These are phyloP conservation scores for Tursiops truncatus DNA, from an alignment of 2,113 vertebrate genomes.

Conservation along the genomic window DNA sequence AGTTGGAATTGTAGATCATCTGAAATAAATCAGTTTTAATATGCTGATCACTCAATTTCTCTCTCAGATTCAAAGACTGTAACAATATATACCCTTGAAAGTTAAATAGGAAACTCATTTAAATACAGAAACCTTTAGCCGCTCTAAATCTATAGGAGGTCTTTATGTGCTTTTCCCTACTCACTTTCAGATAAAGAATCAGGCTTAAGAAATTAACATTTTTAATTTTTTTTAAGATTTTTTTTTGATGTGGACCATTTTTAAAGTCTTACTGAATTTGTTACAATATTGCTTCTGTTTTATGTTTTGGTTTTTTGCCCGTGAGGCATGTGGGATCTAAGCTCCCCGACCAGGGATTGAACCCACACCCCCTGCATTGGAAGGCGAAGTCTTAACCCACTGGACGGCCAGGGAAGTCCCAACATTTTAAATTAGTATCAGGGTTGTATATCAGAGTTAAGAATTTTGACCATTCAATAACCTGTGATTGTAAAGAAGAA, in stretches of 20 bases:
- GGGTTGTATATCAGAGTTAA: neutral
- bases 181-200: neutral
- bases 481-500: neutral
- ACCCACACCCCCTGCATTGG: too few relatives aligned
- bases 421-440: neutral
- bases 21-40: constrained; percentile 23
- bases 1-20: neutral
- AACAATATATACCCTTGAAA: neutral
- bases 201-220: neutral
- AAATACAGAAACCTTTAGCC: neutral
- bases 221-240: neutral
- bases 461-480: constrained; percentile 13
- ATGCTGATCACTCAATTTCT: neutral
- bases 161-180: neutral
- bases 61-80: constrained; percentile 6
- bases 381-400: too few relatives aligned
- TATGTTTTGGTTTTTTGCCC: too few relatives aligned
- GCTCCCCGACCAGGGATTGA: too few relatives aligned
- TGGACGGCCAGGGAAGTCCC: too few relatives aligned
- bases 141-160: neutral
- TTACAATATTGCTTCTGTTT: too few relatives aligned
- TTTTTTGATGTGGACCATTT: too few relatives aligned
- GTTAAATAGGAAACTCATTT: neutral
- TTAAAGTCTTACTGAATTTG: too few relatives aligned
- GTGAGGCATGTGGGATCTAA: too few relatives aligned